Evolutionary conservation across 2,797 vertebrate genomes (phyloP).

Genomic region (Ambastaia sidthimunki): DNA sequence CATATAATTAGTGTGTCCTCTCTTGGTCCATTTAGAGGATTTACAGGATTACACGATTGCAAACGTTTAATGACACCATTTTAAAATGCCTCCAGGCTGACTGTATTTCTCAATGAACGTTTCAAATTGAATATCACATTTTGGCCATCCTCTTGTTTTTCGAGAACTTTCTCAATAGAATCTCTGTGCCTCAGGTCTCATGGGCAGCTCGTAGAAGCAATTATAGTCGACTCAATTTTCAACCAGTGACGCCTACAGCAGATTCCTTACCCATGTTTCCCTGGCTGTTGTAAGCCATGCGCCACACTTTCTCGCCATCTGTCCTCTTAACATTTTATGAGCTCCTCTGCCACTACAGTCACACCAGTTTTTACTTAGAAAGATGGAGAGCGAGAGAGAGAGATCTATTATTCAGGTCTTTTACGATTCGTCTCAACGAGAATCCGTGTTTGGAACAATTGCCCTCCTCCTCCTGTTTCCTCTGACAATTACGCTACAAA

Average conservation of each 20-base stretch:
- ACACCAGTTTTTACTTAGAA: slow-evolving; percentile 41
- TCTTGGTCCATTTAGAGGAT: slow-evolving; percentile 19
- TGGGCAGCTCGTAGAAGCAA: slow-evolving; percentile 41
- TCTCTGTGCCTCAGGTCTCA: slow-evolving; percentile 8
- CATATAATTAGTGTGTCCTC: slow-evolving; percentile 21
- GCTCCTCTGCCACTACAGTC: slow-evolving; percentile 55
- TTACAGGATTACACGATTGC: slow-evolving; percentile 19
- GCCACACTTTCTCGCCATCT: slow-evolving; percentile 64
- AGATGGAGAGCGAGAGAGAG: slow-evolving; percentile 20
- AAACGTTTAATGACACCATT: slow-evolving; percentile 17
- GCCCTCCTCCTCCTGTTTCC: slow-evolving; percentile 62
- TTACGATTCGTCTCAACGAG: slow-evolving; percentile 61
- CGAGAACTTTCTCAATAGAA: slow-evolving; percentile 27
- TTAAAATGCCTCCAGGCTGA: slow-evolving; percentile 20
- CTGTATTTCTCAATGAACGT: slow-evolving; percentile 27
- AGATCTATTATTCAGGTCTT: slow-evolving; percentile 67
- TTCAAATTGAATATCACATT: slow-evolving; percentile 30
- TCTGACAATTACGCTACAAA: slow-evolving; percentile 67
- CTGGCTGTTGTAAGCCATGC: slow-evolving; percentile 48
- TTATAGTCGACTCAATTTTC: slow-evolving; percentile 49
- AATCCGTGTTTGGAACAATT: slow-evolving; percentile 54
- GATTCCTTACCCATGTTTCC: slow-evolving; percentile 18
- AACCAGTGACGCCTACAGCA: slow-evolving; percentile 34
- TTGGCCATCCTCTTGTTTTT: slow-evolving; percentile 34
- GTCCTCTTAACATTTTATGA: slow-evolving; percentile 71